A percentile compares a stretch with the other conserved stretches of the same genome.
phyloP scores from a whole-genome alignment of 2,113 vertebrate species.

The Daboia siamensis region DNA sequence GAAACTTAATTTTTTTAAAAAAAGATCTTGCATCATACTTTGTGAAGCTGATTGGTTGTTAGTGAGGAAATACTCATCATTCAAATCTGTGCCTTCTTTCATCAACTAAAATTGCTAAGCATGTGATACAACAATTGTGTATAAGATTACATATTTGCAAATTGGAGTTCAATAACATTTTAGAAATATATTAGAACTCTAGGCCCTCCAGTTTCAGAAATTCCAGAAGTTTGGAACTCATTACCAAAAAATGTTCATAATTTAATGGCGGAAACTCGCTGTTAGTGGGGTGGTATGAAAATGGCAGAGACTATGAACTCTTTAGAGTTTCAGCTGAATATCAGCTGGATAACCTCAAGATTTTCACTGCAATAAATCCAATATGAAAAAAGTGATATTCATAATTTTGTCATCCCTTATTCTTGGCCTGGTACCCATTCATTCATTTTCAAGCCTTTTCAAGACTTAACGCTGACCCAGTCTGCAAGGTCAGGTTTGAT shows the following conservation, averaged over 20 bases:
- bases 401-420: not conserved
- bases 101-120: not conserved
- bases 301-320: not conserved
- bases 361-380: not conserved
- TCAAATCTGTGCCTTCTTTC: not conserved
- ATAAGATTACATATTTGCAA: not conserved
- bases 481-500: not conserved
- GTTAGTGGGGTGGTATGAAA: not conserved
- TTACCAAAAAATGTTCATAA: not conserved
- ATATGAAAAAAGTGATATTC: not conserved
- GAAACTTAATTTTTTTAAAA: not conserved
- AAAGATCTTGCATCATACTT: not conserved
- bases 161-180: not conserved
- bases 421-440: not conserved
- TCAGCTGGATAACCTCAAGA: not conserved
- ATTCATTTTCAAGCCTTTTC: not conserved
- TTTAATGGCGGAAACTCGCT: not conserved
- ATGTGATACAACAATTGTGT: not conserved
- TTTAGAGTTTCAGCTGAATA: not conserved
- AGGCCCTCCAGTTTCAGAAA: not conserved
- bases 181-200: not conserved
- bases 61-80: not conserved
- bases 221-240: not conserved
- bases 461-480: not conserved
- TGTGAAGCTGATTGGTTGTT: not conserved